Percentiles rank a stretch among this genome's conserved stretches.
Conservation (phyloP, 2,113 vertebrate genomes). For the Glaucomys volans region DNA sequence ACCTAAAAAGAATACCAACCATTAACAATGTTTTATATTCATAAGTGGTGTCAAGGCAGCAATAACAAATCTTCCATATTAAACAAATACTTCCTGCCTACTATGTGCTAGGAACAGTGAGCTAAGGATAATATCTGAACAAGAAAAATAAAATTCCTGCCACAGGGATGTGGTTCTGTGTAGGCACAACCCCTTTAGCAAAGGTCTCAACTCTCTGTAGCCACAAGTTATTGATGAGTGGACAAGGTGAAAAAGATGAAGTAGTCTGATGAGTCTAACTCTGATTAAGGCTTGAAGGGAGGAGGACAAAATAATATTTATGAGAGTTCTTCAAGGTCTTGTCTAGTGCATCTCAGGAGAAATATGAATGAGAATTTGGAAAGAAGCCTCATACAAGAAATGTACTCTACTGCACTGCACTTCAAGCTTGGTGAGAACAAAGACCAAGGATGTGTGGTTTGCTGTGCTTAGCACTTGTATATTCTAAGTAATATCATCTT, state of each 20-base stretch:
- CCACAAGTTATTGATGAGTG: not conserved
- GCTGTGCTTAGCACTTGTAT: not conserved
- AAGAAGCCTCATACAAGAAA: not conserved
- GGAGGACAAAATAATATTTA: not conserved
- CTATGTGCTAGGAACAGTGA: not conserved
- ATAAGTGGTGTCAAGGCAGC: not conserved
- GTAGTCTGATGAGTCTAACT: not conserved
- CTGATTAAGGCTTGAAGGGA: not conserved
- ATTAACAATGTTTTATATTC: not conserved
- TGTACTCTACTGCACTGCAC: not conserved
- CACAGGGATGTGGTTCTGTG: not conserved
- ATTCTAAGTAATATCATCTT: not conserved
- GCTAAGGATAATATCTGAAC: not conserved
- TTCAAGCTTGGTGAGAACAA: not conserved
- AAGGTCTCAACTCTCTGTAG: not conserved
- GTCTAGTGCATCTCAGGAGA: not conserved
- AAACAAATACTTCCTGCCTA: not conserved
- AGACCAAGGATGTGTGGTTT: not conserved
- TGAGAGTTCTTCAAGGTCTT: not conserved
- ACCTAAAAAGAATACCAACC: not conserved
- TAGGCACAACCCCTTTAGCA: not conserved
- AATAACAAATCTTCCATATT: not conserved
- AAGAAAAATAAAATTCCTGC: not conserved
- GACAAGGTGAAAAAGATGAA: not conserved
- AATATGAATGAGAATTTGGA: not conserved